Percentiles rank a stretch among this genome's conserved stretches.
Evolutionary conservation across 2,113 vertebrate species (phyloP).

Genomic region (Halichoerus grypus): DNA sequence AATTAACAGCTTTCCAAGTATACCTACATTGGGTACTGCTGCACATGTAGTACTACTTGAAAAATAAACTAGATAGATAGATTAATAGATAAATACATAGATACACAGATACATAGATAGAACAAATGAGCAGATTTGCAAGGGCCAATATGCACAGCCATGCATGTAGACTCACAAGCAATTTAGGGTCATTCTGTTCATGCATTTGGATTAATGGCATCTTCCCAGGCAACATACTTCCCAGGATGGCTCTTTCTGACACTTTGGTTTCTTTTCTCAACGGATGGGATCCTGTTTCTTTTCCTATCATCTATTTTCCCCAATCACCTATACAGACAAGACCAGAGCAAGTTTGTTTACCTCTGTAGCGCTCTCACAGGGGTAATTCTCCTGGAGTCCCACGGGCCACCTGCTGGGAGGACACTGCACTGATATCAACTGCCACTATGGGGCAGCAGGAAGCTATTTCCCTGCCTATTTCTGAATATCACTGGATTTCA

Average conservation of each 20-base stretch:
- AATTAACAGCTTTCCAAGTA: conserved; percentile 15
- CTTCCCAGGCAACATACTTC: not conserved
- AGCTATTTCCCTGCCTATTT: not conserved
- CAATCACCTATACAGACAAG: not conserved
- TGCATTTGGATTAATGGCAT: not conserved
- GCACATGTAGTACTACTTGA: not conserved
- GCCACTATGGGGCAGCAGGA: conserved; percentile 68
- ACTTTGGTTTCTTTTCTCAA: not conserved
- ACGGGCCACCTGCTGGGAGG: not conserved
- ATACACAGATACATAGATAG: too few species aligned
- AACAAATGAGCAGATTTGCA: not conserved
- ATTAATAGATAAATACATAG: not conserved
- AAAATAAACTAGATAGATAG: not conserved
- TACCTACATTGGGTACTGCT: not conserved
- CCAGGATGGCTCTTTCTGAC: not conserved
- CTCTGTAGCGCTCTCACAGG: not conserved
- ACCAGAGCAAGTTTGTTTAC: not conserved
- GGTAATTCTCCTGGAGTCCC: not conserved
- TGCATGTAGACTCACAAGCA: not conserved
- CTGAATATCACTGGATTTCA: not conserved
- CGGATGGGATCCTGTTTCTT: not conserved
- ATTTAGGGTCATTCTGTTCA: not conserved
- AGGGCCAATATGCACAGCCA: not conserved
- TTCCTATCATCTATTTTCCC: not conserved
- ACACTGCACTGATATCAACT: not conserved